A percentile compares a stretch with the other conserved stretches of the same genome.
Conservation (phyloP, 2,888 invertebrate genomes). For the Stenolophus ochropezus region DNA sequence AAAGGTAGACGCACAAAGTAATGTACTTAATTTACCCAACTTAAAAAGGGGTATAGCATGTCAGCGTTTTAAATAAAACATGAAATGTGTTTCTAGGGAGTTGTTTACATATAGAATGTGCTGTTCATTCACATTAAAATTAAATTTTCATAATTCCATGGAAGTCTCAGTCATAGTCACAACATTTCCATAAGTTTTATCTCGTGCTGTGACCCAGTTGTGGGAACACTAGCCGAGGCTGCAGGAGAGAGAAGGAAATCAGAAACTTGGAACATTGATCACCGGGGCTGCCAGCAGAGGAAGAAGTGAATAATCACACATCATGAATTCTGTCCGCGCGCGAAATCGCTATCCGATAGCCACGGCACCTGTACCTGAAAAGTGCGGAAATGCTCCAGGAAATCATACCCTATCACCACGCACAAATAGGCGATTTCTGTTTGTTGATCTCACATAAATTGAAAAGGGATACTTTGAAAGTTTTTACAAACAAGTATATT, state of each 20-base stretch:
- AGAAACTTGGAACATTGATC: constrained; percentile 32
- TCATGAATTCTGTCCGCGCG: constrained; percentile 10
- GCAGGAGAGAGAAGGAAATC: constrained; percentile 2
- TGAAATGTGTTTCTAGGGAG: constrained; percentile 16
- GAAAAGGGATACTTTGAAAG: too few species aligned
- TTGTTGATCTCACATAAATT: not conserved
- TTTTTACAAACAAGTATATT: too few species aligned
- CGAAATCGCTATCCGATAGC: not conserved
- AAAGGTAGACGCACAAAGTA: not conserved
- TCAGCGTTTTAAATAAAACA: constrained; percentile 25
- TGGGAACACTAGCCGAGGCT: not conserved
- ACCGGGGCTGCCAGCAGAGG: not conserved
- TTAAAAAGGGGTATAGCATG: constrained; percentile 7
- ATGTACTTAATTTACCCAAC: not conserved
- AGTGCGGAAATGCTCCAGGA: not conserved
- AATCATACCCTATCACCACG: not conserved
- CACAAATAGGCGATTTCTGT: not conserved
- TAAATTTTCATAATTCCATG: constrained; percentile 32
- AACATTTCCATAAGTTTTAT: constrained; percentile 30
- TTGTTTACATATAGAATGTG: not conserved
- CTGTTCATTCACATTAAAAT: constrained; percentile 12
- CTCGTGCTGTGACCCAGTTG: constrained; percentile 4
- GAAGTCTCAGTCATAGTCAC: not conserved
- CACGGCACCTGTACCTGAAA: not conserved
- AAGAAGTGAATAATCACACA: constrained; percentile 21